phyloP scores from a whole-genome alignment of 2,888 invertebrate genomes.

The Abrostola triplasia region DNA sequence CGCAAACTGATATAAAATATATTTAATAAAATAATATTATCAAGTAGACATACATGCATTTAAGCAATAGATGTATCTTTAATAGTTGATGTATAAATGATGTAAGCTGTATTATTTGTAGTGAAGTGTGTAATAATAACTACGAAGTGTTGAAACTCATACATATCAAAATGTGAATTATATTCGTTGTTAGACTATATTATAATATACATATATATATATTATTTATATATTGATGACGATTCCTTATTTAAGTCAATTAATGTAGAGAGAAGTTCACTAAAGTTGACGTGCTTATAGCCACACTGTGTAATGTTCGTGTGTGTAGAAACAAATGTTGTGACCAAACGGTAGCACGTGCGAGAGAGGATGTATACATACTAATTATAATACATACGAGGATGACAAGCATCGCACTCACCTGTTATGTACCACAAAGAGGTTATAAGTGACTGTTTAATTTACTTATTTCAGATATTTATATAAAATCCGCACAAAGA shows the following conservation, averaged over 20 bases:
- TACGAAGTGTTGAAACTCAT: constrained; percentile 71
- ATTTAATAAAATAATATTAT: constrained; percentile 40
- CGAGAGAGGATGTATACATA: constrained; percentile 19
- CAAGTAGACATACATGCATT: constrained; percentile 51
- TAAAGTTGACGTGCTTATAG: constrained; percentile 67
- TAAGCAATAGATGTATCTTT: constrained; percentile 69
- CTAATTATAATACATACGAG: constrained; percentile 49
- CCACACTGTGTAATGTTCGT: constrained; percentile 51
- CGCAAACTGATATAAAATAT: constrained; percentile 47
- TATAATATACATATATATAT: constrained; percentile 63
- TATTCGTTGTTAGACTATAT: constrained; percentile 70
- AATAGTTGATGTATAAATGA: constrained; percentile 69
- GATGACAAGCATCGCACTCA: constrained; percentile 45
- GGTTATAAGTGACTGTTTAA: constrained; percentile 13
- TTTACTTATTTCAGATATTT: constrained; percentile 25
- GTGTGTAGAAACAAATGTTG: constrained; percentile 34
- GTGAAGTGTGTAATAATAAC: constrained; percentile 52
- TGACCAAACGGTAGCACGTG: constrained; percentile 35
- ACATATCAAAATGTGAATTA: constrained; percentile 83
- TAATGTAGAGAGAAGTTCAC: constrained; percentile 76
- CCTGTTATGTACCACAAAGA: constrained; percentile 13
- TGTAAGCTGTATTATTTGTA: constrained; percentile 73
- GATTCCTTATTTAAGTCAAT: constrained; percentile 88
- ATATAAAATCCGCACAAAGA: constrained; percentile 23
- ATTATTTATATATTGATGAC: constrained; percentile 71